A percentile compares a stretch with the other conserved stretches of the same genome.
These are phyloP conservation scores for Salvelinus alpinus DNA, from an alignment of 2,113 vertebrate species.

Conservation along the genomic window DNA sequence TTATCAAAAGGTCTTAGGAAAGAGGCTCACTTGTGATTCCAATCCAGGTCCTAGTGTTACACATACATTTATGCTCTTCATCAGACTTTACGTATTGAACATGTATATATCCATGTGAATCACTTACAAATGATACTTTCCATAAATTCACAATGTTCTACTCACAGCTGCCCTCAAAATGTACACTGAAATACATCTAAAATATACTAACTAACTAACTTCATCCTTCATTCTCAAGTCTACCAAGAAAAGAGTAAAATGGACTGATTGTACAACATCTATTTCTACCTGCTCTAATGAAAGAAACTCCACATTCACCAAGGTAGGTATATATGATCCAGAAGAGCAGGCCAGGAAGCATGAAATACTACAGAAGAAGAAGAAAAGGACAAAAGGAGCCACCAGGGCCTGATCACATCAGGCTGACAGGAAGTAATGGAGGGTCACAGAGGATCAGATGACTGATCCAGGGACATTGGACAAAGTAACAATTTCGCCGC, in stretches of 20 bases:
- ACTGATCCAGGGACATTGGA: conserved; percentile 47
- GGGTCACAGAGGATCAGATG: conserved; percentile 54
- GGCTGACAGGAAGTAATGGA: conserved; percentile 47
- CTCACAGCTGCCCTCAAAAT: neutral
- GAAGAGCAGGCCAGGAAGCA: conserved; percentile 62
- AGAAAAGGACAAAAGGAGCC: conserved; percentile 63
- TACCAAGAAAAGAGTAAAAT: neutral
- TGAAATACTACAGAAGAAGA: conserved; percentile 65
- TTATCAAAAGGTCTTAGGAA: conserved; percentile 46
- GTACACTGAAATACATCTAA: neutral
- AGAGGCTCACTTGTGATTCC: neutral
- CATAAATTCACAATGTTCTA: neutral
- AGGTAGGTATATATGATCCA: conserved; percentile 40
- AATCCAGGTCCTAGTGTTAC: neutral
- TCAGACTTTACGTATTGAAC: neutral
- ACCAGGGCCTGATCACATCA: conserved; percentile 55
- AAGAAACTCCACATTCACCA: neutral
- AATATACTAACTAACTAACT: neutral
- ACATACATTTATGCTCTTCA: neutral
- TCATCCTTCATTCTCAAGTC: neutral
- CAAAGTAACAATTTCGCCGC: conserved; percentile 54
- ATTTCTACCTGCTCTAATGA: neutral
- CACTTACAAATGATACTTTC: neutral
- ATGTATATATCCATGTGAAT: neutral
- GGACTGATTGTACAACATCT: neutral